phyloP scores from a whole-genome alignment of 2,797 vertebrate genomes.

The Typhlichthys subterraneus region DNA sequence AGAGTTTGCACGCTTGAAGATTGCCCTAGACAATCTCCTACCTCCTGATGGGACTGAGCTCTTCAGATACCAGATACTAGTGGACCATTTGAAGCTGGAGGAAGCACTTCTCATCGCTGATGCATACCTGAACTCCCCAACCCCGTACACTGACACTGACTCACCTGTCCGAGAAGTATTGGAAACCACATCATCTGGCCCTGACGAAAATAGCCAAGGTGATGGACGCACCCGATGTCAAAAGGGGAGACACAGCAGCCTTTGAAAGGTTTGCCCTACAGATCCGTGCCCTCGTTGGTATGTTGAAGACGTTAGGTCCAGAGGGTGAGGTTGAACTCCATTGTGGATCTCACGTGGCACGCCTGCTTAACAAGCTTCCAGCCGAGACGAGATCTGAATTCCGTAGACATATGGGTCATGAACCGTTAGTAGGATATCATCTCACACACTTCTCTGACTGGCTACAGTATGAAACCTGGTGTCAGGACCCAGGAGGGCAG shows the following conservation, averaged over 20 bases:
- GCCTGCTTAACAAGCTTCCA: slow-evolving; percentile 9
- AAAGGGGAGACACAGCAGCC: not conserved
- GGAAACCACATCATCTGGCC: slow-evolving; percentile 3
- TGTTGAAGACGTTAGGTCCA: not conserved
- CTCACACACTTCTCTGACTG: not conserved
- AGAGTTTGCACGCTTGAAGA: not conserved
- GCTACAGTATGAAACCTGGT: slow-evolving; percentile 1
- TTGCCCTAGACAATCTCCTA: slow-evolving; percentile 6
- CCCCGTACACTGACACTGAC: not conserved
- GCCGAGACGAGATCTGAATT: not conserved
- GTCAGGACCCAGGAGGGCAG: not conserved
- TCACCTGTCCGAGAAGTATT: not conserved
- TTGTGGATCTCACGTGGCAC: slow-evolving; percentile 10
- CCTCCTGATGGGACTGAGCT: not conserved
- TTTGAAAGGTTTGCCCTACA: not conserved
- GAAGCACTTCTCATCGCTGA: slow-evolving; percentile 5
- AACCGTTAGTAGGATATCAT: not conserved
- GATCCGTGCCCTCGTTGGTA: not conserved
- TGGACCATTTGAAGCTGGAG: slow-evolving; percentile 1
- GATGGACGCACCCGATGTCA: no score
- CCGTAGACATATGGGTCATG: not conserved
- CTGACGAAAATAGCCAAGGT: not conserved
- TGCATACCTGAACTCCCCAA: not conserved
- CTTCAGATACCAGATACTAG: slow-evolving; percentile 10
- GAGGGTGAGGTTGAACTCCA: not conserved